Percentiles rank a stretch among this genome's conserved stretches.
These are phyloP conservation scores for Orbicella faveolata DNA, from an alignment of 64 coral and sea anemone species.

Conservation along the genomic window DNA sequence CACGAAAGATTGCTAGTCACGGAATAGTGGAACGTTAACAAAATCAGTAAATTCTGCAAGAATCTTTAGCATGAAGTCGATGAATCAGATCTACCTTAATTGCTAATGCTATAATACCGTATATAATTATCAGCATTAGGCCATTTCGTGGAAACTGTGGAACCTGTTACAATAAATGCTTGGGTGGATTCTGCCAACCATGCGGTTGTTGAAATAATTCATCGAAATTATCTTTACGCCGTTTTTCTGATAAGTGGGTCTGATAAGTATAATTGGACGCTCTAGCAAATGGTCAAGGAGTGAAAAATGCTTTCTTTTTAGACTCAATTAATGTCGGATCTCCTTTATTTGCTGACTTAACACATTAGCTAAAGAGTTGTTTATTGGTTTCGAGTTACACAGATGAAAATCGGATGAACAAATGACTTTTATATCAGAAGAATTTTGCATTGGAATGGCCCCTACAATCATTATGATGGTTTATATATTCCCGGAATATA, in stretches of 20 bases:
- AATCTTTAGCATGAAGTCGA: not conserved
- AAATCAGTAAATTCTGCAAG: not conserved
- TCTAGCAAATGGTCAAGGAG: no score
- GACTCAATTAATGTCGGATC: not conserved
- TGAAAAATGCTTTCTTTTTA: no score
- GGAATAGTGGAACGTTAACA: not conserved
- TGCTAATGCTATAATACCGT: no score
- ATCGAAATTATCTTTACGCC: no score
- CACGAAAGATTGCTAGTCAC: no score
- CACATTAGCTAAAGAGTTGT: not conserved
- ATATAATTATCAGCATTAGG: not conserved
- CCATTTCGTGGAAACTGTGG: not conserved
- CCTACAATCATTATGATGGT: no score
- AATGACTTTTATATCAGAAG: no score
- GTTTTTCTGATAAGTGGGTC: no score
- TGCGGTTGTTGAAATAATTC: not conserved
- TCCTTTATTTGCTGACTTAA: conserved; percentile 2
- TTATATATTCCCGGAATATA: not conserved
- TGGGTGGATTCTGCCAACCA: not conserved
- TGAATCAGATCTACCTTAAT: not conserved
- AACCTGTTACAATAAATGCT: not conserved
- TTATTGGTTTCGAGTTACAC: no score
- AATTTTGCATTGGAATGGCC: no score
- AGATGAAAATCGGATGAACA: not conserved
- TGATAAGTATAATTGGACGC: no score